Evolutionary conservation across 2,797 vertebrate genomes (phyloP).

Genomic region (Corythornis leucogaster): DNA sequence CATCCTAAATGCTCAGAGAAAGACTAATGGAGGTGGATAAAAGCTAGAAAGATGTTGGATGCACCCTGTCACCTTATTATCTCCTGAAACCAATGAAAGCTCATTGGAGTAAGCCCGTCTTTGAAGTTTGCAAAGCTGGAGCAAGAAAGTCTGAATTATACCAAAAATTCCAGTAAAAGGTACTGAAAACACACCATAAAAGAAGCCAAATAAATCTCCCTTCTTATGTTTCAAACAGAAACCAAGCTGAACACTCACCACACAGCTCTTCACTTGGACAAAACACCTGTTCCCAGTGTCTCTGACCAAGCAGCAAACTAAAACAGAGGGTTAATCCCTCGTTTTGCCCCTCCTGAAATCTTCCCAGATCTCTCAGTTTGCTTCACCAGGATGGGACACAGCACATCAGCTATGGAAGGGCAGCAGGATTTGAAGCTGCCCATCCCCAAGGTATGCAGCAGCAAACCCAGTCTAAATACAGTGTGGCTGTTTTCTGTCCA

Average conservation of each 20-base stretch:
- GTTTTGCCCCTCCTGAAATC: background rate
- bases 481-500: background rate
- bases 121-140: constrained; percentile 11
- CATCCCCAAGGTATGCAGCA: background rate
- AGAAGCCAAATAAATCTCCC: background rate
- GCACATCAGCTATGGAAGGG: background rate
- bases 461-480: fast-evolving
- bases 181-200: background rate
- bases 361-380: background rate
- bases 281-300: background rate
- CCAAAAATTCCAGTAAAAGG: background rate
- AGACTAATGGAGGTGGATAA: background rate
- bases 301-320: background rate
- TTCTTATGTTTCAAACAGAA: constrained; percentile 7
- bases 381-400: background rate
- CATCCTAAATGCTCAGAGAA: background rate
- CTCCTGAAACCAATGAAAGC: background rate
- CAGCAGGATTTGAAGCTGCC: background rate
- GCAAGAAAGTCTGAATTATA: background rate
- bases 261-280: background rate
- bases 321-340: background rate
- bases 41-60: background rate
- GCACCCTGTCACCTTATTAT: background rate
- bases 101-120: background rate
- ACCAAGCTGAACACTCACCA: background rate